Evolutionary conservation across 2,797 vertebrate genomes (phyloP).

Genomic region (Galago senegalensis): DNA sequence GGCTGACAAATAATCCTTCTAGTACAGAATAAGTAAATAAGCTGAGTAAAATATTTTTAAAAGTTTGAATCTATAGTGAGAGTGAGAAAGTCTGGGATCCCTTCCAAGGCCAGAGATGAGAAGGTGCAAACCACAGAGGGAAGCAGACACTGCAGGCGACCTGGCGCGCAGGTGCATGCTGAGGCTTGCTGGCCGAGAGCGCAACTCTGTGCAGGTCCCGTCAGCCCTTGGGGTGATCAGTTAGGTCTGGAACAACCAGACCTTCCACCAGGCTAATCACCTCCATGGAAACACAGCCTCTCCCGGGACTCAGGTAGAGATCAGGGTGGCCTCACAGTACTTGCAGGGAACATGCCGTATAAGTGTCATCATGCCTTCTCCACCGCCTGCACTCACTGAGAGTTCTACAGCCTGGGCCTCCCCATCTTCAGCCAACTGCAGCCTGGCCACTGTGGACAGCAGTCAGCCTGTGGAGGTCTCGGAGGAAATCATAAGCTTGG

Average conservation of each 20-base stretch:
- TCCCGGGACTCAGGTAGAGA: not conserved
- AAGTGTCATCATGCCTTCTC: not conserved
- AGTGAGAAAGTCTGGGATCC: not conserved
- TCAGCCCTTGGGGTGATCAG: not conserved
- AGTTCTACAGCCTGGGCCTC: not conserved
- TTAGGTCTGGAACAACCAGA: not conserved
- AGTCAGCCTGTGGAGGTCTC: not conserved
- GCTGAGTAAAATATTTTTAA: not conserved
- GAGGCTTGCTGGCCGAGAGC: not conserved
- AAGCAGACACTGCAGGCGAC: not conserved
- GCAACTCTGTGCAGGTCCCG: not conserved
- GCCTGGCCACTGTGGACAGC: not conserved
- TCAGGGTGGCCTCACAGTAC: not conserved
- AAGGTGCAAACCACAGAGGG: not conserved
- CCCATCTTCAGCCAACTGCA: not conserved
- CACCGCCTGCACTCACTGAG: not conserved
- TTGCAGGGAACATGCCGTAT: not conserved
- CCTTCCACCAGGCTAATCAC: not conserved
- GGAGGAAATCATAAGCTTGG: not conserved
- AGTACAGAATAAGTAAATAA: not conserved
- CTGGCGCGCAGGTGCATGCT: not conserved
- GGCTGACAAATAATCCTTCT: not conserved
- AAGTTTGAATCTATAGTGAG: not conserved
- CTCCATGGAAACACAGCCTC: not conserved
- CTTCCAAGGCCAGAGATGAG: not conserved